Conservation (phyloP, 2,113 vertebrate genomes). For the Canis aureus region DNA sequence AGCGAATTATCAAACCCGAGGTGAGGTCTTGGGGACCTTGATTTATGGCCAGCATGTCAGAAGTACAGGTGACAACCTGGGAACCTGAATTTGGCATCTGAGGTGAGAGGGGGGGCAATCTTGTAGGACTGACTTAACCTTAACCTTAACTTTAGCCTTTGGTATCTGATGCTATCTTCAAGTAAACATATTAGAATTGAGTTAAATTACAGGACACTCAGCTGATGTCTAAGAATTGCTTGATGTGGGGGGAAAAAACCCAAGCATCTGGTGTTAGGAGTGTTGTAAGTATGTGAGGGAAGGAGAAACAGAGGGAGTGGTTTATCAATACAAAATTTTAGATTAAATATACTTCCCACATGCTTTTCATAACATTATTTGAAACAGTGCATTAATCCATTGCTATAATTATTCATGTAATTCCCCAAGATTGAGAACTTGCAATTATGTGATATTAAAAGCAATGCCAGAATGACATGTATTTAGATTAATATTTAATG, state of each 20-base stretch:
- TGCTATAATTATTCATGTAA: neutral
- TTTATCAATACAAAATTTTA: neutral
- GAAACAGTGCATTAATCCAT: neutral
- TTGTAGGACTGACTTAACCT: neutral
- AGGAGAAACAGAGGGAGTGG: neutral
- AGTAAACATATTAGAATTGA: neutral
- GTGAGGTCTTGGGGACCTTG: neutral
- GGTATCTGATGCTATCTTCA: neutral
- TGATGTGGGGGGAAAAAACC: neutral
- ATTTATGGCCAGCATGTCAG: neutral
- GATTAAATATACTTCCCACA: neutral
- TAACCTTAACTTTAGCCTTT: neutral
- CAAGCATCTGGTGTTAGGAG: neutral
- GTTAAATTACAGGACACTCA: neutral
- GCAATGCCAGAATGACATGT: neutral
- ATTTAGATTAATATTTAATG: neutral
- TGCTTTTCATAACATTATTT: neutral
- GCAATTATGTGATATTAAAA: neutral
- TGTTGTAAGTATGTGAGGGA: neutral
- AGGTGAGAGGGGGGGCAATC: neutral
- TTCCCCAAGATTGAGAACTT: neutral
- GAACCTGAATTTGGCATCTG: neutral
- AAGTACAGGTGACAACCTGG: neutral
- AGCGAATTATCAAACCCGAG: neutral
- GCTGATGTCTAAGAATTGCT: neutral